A percentile compares a stretch with the other conserved stretches of the same genome.
Conservation (phyloP, 1,140 invertebrate genomes). For the Whitmania pigra region DNA sequence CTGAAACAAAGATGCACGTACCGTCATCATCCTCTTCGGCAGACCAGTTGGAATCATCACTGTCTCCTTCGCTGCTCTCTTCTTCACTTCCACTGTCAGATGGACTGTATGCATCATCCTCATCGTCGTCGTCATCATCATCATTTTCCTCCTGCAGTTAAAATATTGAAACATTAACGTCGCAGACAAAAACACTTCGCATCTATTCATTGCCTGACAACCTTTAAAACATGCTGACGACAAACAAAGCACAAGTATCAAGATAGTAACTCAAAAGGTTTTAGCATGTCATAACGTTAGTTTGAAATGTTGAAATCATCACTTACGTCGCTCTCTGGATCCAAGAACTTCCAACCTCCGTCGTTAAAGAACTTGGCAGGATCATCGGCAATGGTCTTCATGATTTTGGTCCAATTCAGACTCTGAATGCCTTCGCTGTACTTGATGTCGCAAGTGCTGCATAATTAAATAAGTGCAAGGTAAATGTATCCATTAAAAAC, state of each 20-base stretch:
- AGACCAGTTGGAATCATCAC: conserved; percentile 30
- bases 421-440: conserved; percentile 97
- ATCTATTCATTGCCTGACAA: no score
- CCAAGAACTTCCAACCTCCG: conserved; percentile 95
- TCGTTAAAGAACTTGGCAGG: conserved; percentile 95
- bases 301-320: not conserved
- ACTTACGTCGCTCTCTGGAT: conserved; percentile 58
- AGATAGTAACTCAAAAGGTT: not conserved
- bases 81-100: conserved; percentile 44
- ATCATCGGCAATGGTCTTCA: conserved; percentile 98
- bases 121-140: conserved; percentile 55
- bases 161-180: not conserved
- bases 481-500: no score
- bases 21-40: conserved; percentile 34
- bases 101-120: conserved; percentile 51
- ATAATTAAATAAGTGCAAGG: not conserved
- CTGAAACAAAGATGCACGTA: not conserved
- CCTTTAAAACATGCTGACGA: not conserved
- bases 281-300: not conserved
- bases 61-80: conserved; percentile 52
- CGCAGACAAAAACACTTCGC: not conserved
- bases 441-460: conserved; percentile 76
- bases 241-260: not conserved
- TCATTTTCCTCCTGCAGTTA: conserved; percentile 53
- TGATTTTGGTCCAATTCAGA: conserved; percentile 97